phyloP scores from a whole-genome alignment of 2,888 invertebrate genomes.

The Emmelina monodactyla region DNA sequence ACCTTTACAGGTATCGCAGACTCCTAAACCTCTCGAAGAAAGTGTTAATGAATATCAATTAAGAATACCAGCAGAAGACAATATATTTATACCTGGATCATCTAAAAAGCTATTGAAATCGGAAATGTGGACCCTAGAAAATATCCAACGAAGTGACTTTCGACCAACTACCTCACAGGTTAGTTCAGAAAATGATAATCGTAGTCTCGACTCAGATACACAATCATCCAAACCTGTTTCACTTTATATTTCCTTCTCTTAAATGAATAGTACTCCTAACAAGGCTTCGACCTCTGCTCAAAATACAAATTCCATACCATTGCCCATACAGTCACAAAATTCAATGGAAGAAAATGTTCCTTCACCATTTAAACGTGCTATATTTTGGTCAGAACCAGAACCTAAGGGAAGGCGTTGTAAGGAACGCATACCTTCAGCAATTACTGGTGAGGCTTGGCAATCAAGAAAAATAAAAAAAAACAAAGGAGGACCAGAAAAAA shows the following conservation, averaged over 20 bases:
- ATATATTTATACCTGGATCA: no score
- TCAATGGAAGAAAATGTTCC: constrained; percentile 5
- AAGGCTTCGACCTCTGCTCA: constrained; percentile 1
- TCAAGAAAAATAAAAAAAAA: constrained; percentile 9
- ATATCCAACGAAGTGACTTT: constrained; percentile 6
- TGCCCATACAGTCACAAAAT: constrained; percentile 3
- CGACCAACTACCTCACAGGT: constrained; percentile 7
- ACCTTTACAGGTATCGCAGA: no score
- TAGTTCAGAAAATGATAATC: constrained; percentile 7
- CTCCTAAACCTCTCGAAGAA: no score
- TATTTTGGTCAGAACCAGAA: constrained; percentile 13
- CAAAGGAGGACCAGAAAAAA: constrained; percentile 5
- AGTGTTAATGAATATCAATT: no score
- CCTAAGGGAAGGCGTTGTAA: constrained; percentile 11
- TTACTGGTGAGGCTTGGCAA: constrained; percentile 12
- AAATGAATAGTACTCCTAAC: constrained; percentile 5
- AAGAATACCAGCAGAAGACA: no score
- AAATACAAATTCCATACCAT: neutral
- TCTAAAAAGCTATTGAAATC: no score
- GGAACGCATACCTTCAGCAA: constrained; percentile 12
- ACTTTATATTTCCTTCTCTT: constrained; percentile 4
- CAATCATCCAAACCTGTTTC: neutral
- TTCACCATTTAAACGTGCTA: constrained; percentile 12
- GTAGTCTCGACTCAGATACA: neutral
- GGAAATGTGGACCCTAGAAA: constrained; percentile 7